Evolutionary conservation across 1,140 invertebrate genomes (phyloP).

Genomic region (Galendromus occidentalis): DNA sequence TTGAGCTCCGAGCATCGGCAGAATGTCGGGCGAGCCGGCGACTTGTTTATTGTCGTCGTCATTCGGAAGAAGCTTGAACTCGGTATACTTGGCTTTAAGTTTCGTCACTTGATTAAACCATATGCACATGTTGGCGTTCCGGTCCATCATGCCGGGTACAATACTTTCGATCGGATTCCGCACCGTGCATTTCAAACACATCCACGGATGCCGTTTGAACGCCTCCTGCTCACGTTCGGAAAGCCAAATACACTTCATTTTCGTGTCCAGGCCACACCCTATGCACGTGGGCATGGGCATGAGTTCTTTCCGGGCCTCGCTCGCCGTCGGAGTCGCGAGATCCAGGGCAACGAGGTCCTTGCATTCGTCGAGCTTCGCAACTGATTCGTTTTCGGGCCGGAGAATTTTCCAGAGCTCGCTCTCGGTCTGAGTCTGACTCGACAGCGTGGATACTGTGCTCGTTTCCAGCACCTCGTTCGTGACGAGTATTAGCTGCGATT

Average conservation of each 20-base stretch:
- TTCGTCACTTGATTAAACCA: conserved; percentile 6
- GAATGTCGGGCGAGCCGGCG: neutral
- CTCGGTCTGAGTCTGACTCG: neutral
- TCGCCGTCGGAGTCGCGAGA: neutral
- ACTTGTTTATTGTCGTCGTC: neutral
- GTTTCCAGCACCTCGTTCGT: neutral
- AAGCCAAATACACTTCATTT: conserved; percentile 11
- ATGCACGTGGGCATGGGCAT: conserved; percentile 3
- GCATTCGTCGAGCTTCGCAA: neutral
- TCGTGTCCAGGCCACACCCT: neutral
- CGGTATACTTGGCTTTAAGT: neutral
- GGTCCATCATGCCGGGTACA: conserved; percentile 8
- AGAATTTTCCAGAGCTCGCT: conserved; percentile 1
- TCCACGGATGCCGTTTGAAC: conserved; percentile 8
- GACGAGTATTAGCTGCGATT: neutral
- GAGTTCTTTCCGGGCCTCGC: neutral
- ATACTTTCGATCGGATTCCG: conserved; percentile 10
- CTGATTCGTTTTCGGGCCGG: neutral
- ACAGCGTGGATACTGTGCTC: neutral
- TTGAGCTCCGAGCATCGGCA: neutral
- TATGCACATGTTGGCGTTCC: conserved; percentile 6
- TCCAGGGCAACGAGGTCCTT: conserved; percentile 6
- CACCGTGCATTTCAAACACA: conserved; percentile 5
- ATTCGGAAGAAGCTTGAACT: neutral
- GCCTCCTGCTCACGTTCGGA: conserved; percentile 7